phyloP scores from a whole-genome alignment of 2,888 invertebrate genomes.

The Ornithoptera alexandrae region DNA sequence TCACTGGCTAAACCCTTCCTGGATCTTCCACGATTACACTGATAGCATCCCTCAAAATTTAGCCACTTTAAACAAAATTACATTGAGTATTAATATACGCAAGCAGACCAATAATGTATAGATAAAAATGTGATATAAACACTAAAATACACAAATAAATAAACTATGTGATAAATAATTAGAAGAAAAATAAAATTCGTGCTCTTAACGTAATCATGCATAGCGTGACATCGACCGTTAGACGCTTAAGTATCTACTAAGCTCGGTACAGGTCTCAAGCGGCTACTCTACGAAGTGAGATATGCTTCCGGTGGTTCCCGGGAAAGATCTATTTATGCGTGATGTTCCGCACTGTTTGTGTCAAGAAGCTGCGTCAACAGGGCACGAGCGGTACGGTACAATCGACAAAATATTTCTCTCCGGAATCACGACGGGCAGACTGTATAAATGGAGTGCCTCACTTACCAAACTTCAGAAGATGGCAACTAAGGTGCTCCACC shows the following conservation, averaged over 20 bases:
- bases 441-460: conserved; percentile 79
- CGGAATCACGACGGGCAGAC: conserved; percentile 79
- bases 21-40: conserved; percentile 54
- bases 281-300: conserved; percentile 72
- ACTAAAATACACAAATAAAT: conserved; percentile 62
- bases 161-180: conserved; percentile 49
- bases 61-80: conserved; percentile 37
- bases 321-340: conserved; percentile 79
- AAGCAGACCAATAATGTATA: conserved; percentile 26
- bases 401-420: conserved; percentile 80
- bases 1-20: conserved; percentile 60
- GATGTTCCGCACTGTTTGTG: conserved; percentile 75
- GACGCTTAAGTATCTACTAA: conserved; percentile 64
- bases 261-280: conserved; percentile 65
- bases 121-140: conserved; percentile 64
- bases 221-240: conserved; percentile 74
- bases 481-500: conserved; percentile 81
- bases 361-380: conserved; percentile 67
- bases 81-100: conserved; percentile 25
- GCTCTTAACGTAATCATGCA: conserved; percentile 78
- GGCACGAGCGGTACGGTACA: conserved; percentile 77
- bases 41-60: conserved; percentile 51
- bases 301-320: conserved; percentile 76
- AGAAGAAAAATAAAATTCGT: conserved; percentile 59
- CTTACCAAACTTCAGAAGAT: conserved; percentile 80